Evolutionary conservation across 2,888 invertebrate genomes (phyloP), one percentile per base, ranked within the genome.

Genomic region (Luperina nickerlii): DNA sequence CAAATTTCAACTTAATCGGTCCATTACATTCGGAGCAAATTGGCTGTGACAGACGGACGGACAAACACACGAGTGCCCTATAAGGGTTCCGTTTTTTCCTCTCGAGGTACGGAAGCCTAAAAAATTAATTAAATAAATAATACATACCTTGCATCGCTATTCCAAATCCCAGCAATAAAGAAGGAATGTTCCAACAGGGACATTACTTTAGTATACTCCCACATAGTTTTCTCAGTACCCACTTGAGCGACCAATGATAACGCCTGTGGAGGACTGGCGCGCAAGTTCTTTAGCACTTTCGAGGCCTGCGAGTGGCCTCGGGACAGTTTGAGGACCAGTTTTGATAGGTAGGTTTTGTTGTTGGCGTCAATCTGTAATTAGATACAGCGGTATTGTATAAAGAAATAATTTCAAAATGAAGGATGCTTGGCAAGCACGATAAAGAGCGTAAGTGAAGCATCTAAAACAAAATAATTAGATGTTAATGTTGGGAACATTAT

Each of bases 181-280:
- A 97, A 96, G 0, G 97, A 97, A 90, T 96, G 97, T 74, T 97
- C 96, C 65, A 97, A 83, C 45, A 97, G 87, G 0, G 97, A 94
- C 94, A 97, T 96, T 0, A 97, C 90, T 15, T 93, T 91, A 0
- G 96, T 97, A 65, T 97, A 97, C 27, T 97, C 97, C 97, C 97
- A 97, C 92, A 95, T 96, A 0, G 95, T 95, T 82, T 97, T 97
- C 90, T 96, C 96, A 0, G 93, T 90, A 0, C 95, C 97, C 0
- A 97, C 96, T 89, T 97, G 97, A 0, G 96, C 97, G 0, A 96
- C 93, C 73, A 97, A 84, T 0, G 96, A 97, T 24, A 97, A 74
- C 0, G 96, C 95, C 87, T 97, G 97, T 0, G 96, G 95, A 0
- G 96, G 95, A 84, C 96, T 95, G 0, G 95, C 90, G 0, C 94